Conservation (phyloP, 2,113 vertebrate genomes). For the Plestiodon gilberti region DNA sequence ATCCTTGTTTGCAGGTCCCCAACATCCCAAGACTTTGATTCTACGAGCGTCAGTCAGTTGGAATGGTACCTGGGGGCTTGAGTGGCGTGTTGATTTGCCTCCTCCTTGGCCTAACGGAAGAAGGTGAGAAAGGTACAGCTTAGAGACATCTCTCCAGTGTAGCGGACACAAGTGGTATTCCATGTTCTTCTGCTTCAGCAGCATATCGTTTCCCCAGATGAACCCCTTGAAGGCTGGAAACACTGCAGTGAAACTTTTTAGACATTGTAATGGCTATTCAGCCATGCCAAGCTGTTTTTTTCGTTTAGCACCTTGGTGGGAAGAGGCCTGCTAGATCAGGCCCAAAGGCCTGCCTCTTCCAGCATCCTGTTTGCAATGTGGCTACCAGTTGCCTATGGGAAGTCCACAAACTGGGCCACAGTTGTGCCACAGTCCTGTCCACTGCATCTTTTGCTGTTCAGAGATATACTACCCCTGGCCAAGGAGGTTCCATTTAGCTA, state of each 20-base stretch:
- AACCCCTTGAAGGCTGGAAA: background rate
- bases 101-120: background rate
- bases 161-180: background rate
- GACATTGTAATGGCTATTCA: background rate
- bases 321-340: background rate
- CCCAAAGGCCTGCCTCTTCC: too few relatives aligned
- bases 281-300: background rate
- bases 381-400: too few relatives aligned
- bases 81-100: background rate
- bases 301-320: background rate
- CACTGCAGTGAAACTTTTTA: background rate
- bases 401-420: too few relatives aligned
- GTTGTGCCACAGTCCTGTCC: too few relatives aligned
- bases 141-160: background rate
- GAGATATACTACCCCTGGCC: too few relatives aligned
- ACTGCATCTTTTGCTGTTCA: too few relatives aligned
- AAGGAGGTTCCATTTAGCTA: too few relatives aligned
- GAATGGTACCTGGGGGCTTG: background rate
- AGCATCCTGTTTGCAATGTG: too few relatives aligned
- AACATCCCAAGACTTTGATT: background rate
- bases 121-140: conserved; percentile 4
- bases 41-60: background rate
- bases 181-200: background rate
- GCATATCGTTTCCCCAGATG: background rate
- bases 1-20: background rate